phyloP scores from a whole-genome alignment of 1,140 invertebrate genomes.

The Caenorhabditis elegans region DNA sequence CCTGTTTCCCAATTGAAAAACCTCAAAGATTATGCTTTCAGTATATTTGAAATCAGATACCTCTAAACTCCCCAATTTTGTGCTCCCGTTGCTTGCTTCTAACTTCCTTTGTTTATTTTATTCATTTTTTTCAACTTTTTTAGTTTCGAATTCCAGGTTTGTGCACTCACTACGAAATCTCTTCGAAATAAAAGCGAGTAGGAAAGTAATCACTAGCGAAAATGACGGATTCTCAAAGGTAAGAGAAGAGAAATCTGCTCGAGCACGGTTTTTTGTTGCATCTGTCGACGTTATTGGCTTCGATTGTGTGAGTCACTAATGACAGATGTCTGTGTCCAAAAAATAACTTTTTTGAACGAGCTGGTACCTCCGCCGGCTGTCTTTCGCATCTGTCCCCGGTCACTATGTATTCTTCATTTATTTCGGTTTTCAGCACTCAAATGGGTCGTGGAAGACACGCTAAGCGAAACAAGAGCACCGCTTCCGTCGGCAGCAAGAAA shows the following conservation, averaged over 20 bases:
- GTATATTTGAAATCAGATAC: not conserved
- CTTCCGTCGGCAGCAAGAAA: not conserved
- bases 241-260: too few species aligned
- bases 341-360: too few species aligned
- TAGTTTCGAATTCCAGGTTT: not conserved
- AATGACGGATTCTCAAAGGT: slow-evolving; percentile 6
- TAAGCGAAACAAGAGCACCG: slow-evolving; percentile 1
- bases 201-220: not conserved
- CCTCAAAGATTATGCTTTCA: slow-evolving; percentile 1
- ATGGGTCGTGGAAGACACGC: not conserved
- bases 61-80: not conserved
- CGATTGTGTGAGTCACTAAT: not conserved
- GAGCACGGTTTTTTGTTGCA: not conserved
- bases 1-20: not conserved
- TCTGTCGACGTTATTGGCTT: not conserved
- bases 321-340: not conserved
- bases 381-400: too few species aligned
- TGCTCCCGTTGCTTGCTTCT: not conserved
- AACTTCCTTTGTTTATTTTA: not conserved
- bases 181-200: not conserved
- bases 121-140: not conserved
- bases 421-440: not conserved
- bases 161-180: not conserved
- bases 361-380: not conserved
- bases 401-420: too few species aligned